phyloP scores from a whole-genome alignment of 2,888 invertebrate species.

The Drosophila macrothrix region DNA sequence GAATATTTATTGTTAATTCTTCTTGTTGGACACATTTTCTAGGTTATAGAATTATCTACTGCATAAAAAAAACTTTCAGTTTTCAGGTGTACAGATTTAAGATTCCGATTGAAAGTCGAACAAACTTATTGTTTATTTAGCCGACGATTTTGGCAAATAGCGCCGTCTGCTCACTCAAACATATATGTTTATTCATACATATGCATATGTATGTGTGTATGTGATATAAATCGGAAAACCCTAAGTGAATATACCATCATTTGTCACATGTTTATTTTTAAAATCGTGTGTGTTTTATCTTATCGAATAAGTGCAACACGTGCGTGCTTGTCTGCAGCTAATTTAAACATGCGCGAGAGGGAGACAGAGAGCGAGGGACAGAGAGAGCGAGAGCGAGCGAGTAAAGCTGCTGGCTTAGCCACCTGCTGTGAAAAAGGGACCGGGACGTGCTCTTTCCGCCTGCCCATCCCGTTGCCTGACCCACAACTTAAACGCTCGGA shows the following conservation, averaged over 20 bases:
- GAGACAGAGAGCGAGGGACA: neutral
- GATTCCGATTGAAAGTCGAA: neutral
- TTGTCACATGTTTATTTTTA: neutral
- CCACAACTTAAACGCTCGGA: slow-evolving; percentile 20
- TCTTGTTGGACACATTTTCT: neutral
- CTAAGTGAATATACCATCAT: neutral
- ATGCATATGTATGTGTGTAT: neutral
- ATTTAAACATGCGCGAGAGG: slow-evolving; percentile 23
- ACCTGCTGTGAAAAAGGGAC: slow-evolving; percentile 39
- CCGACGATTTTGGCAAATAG: neutral
- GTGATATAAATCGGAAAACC: neutral
- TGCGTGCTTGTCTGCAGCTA: slow-evolving; percentile 17
- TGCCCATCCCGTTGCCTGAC: slow-evolving; percentile 12
- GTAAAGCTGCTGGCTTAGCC: neutral
- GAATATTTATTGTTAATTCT: neutral
- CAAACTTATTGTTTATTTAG: neutral
- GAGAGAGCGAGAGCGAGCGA: neutral
- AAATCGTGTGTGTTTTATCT: neutral
- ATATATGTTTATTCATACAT: neutral
- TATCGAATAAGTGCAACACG: neutral
- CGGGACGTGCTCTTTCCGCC: slow-evolving; percentile 39
- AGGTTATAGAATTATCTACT: neutral
- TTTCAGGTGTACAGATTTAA: neutral
- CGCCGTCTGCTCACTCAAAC: neutral
- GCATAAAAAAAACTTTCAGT: neutral